Base-by-base conservation (phyloP, 1,140 invertebrate genomes). In the Drosophila takahashii region DNA sequence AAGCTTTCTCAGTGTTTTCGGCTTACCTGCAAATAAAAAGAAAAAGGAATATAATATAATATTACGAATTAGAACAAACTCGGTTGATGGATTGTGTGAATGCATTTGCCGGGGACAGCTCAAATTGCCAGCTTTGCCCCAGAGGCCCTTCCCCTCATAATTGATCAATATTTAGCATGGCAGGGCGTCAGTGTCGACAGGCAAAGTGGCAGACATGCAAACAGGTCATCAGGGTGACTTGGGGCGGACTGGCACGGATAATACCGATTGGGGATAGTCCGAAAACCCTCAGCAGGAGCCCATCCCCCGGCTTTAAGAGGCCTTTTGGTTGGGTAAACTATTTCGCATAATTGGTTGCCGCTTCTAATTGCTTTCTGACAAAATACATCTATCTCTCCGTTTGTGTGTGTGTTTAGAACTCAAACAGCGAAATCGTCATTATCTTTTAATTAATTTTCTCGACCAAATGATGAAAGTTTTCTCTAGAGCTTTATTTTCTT, bases 401-500 rank as follows among this genome's bases (percentile, higher is more conserved):
- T 47, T 54, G 44, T 56, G 42, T 53, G 22, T 48, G 54, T 56
- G 54, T 54, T 15, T 48, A 16, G 47, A 81, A 64, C 53, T 71
- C 44, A 81, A 65, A 69, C 52, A 73, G 75, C 59, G 45, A 79
- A 79, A 65, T 73, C 76, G 59, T 87, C 79, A 89, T 87, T 87
- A 87, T 87, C 83, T 87, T 89, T 87, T 87, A 87, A 87, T 87
- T 87, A 87, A 87, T 86, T 87, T 87, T 87, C 75, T 60, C 50
- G 53, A 59, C 57, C 61, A 62, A 69, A 71, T 51, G 75, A 50
- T 64, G 58, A 72, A 85, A 87, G 65, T 60, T 87, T 78, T 47
- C 65, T 57, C 39, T 44, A 47, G 50, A 32, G 66, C 51, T 64
- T 72, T 37, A 57, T 64, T 75, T 75, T 56, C 61, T 59, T 66